Conservation (phyloP, 2,113 vertebrate genomes). For the Oceanodroma tethys region DNA sequence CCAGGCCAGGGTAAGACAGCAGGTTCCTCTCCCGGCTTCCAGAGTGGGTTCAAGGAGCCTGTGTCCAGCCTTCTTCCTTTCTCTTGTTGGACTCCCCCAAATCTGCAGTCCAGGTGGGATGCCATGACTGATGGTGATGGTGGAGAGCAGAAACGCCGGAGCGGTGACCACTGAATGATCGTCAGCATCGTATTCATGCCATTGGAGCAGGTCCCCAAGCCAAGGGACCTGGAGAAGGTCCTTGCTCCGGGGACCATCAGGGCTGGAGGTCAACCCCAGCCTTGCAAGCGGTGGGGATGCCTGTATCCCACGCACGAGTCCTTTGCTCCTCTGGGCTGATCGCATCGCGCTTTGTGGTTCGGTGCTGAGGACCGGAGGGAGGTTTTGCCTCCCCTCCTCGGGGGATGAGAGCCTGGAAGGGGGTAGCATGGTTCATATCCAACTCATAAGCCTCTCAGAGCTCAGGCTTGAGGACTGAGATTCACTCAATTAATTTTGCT, state of each 20-base stretch:
- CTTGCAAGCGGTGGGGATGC: neutral
- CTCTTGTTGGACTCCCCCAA: neutral
- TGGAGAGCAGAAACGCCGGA: neutral
- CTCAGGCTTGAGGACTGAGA: constrained; percentile 56
- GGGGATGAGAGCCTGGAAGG: constrained; percentile 40
- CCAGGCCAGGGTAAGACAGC: neutral
- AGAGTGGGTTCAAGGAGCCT: neutral
- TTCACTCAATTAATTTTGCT: constrained; percentile 73
- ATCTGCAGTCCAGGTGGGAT: neutral
- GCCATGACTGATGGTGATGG: neutral
- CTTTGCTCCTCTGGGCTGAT: neutral
- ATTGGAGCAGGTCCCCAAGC: neutral
- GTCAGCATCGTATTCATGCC: fast-evolving
- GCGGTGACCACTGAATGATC: neutral
- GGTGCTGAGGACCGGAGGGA: neutral
- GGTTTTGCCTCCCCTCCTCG: neutral
- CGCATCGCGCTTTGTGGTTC: neutral
- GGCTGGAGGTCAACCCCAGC: neutral
- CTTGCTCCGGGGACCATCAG: neutral
- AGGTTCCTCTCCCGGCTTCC: neutral
- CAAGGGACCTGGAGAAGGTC: neutral
- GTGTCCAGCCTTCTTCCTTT: neutral
- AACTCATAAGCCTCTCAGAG: constrained; percentile 55
- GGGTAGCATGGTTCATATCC: constrained; percentile 48
- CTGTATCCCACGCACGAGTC: neutral